A percentile compares a stretch with the other conserved stretches of the same genome.
Evolutionary conservation across 2,888 invertebrate genomes (phyloP).

Genomic region (Ormia ochracea): DNA sequence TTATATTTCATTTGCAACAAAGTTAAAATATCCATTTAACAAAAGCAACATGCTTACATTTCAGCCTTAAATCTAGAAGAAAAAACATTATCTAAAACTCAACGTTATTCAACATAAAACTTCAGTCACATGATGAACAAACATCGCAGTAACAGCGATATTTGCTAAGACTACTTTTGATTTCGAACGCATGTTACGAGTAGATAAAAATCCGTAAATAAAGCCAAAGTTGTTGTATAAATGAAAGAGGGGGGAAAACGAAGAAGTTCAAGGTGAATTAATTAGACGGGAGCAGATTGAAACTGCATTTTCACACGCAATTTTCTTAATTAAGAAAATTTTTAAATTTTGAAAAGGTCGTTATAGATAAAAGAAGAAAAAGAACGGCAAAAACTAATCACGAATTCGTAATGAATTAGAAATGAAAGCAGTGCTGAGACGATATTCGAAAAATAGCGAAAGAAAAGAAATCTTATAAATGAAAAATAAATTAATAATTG

Average conservation of each 20-base stretch:
- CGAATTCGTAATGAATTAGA: background rate
- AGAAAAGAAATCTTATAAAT: background rate
- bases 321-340: constrained; percentile 50
- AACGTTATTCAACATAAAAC: background rate
- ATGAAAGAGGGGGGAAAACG: constrained; percentile 1
- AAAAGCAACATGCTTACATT: background rate
- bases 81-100: background rate
- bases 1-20: constrained; percentile 8
- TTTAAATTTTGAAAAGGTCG: constrained; percentile 32
- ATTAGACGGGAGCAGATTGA: constrained; percentile 55
- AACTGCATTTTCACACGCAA: constrained; percentile 71
- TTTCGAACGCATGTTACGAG: constrained; percentile 57
- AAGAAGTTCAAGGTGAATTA: constrained; percentile 72
- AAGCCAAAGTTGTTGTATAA: background rate
- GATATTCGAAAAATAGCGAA: background rate
- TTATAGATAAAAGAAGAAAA: constrained; percentile 12
- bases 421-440: background rate
- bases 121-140: constrained; percentile 10
- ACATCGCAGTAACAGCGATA: constrained; percentile 14
- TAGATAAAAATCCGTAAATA: constrained; percentile 33
- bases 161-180: constrained; percentile 54
- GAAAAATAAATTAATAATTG: background rate
- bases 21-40: constrained; percentile 4
- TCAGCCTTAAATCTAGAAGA: constrained; percentile 20
- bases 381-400: constrained; percentile 17